A percentile compares a stretch with the other conserved stretches of the same genome.
These are phyloP conservation scores for Tachypleus tridentatus DNA, from an alignment of 1,140 invertebrate genomes.

Conservation along the genomic window DNA sequence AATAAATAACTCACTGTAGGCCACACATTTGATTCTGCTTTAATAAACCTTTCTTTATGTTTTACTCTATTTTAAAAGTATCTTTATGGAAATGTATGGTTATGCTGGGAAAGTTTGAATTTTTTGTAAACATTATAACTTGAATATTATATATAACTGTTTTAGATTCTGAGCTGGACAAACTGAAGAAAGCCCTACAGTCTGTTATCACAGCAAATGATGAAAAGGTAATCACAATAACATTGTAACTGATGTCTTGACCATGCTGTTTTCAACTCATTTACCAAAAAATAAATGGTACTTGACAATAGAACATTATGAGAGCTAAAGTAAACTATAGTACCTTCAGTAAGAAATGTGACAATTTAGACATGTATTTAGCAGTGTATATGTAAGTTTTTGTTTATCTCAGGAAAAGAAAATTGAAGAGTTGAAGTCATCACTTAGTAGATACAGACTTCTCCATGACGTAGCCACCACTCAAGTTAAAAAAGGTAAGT, in stretches of 20 bases:
- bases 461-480: conserved; percentile 28
- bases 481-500: no score
- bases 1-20: no score
- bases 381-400: no score
- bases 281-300: background rate
- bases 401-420: conserved; percentile 18
- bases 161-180: conserved; percentile 39
- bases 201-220: conserved; percentile 40
- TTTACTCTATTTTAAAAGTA: background rate
- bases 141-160: conserved; percentile 10
- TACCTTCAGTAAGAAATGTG: no score
- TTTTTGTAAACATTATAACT: background rate
- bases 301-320: no score
- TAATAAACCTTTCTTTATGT: conserved; percentile 7
- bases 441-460: conserved; percentile 34
- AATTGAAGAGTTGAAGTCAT: conserved; percentile 35
- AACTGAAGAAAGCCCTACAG: conserved; percentile 39
- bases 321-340: no score
- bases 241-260: background rate
- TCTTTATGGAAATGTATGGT: no score
- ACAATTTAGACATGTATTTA: no score
- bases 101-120: no score
- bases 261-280: background rate
- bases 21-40: no score
- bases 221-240: conserved; percentile 35